A percentile compares a stretch with the other conserved stretches of the same genome.
phyloP scores from a whole-genome alignment of 2,888 invertebrate species.

The Morinoia aosen region DNA sequence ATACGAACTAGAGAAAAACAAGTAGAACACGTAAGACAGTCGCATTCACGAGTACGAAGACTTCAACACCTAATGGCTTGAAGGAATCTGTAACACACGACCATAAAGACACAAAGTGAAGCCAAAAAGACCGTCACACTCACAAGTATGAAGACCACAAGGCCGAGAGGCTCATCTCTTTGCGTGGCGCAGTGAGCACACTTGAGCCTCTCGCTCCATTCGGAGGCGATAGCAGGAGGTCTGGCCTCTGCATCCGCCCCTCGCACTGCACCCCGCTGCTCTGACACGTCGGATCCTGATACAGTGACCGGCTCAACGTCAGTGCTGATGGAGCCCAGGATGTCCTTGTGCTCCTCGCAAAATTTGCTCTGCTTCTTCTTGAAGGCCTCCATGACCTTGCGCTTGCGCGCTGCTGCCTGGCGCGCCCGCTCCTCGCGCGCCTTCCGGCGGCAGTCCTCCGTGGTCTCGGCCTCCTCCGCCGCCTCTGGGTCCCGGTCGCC shows the following conservation, averaged over 20 bases:
- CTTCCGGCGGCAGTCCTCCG: not conserved
- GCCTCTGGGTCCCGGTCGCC: not conserved
- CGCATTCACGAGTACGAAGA: not conserved
- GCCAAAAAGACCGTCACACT: not conserved
- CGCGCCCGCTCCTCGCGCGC: constrained; percentile 7
- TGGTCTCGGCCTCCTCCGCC: not conserved
- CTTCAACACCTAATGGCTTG: not conserved
- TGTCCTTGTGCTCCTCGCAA: constrained; percentile 36
- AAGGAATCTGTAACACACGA: not conserved
- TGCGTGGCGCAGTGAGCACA: not conserved
- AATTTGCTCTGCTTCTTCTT: constrained; percentile 40
- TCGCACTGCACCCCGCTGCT: not conserved
- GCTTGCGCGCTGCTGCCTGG: not conserved
- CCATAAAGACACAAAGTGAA: not conserved
- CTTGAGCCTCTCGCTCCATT: constrained; percentile 18
- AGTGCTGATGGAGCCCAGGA: constrained; percentile 29
- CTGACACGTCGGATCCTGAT: not conserved
- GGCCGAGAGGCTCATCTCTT: constrained; percentile 4
- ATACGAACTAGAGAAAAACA: too few relatives aligned
- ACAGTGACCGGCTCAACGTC: not conserved
- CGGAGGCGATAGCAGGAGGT: not conserved
- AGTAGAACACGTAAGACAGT: too few relatives aligned
- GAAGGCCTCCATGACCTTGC: constrained; percentile 27
- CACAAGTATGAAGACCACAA: constrained; percentile 23
- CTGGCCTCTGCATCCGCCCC: not conserved